Base-by-base conservation (phyloP, 1,140 invertebrate species). In the Caenorhabditis latens region DNA sequence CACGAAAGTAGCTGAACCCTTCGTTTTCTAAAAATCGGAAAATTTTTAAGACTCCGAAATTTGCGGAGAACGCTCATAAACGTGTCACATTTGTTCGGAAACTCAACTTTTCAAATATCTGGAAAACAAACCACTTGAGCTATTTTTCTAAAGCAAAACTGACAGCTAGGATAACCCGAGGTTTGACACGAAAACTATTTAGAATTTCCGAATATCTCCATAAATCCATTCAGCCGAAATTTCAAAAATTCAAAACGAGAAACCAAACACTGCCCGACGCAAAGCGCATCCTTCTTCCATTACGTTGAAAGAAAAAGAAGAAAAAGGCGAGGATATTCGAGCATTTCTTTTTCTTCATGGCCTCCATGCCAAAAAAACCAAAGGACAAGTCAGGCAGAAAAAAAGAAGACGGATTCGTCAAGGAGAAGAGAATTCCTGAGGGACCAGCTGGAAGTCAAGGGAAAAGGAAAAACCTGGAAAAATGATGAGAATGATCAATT, bases 241-340 rank as follows among this genome's bases (percentile, higher is more conserved):
- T 32, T 32, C 32, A 32, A 50, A 43, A 53, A 50, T 21, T 24
- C 46, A 50, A 79, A 67, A 67, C 24, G 32, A 75, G 67, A 75
- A 43, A 75, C 63, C 63, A 67, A 67, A 67, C 19, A 67, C 63
- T 32, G 63, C 24, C 4, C 50, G 57, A n/a, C 3, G 24, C 13
- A 40, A 9, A 14, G 32, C 24, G 32, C 61, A 71, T 19, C 65
- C n/a, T 24, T 24, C 71, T 50, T 79, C 71, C 46, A 50, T 50
- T 79, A 50, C 46, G 40, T 46, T 4, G 16, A 50, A 48, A 53
- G n/a, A 53, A 79, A 43, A 79, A 43, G 53, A 79, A n/a, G 24
- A 79, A 79, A 79, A 79, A 50, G 2, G 43, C 71, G 2, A 40
- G 71, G 40, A 79, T 79, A 79, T 79, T 43, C 71, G 40, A 43